These are phyloP conservation scores for Allolobophora icterica DNA, from an alignment of 2,888 invertebrate species.

Conservation along the genomic window DNA sequence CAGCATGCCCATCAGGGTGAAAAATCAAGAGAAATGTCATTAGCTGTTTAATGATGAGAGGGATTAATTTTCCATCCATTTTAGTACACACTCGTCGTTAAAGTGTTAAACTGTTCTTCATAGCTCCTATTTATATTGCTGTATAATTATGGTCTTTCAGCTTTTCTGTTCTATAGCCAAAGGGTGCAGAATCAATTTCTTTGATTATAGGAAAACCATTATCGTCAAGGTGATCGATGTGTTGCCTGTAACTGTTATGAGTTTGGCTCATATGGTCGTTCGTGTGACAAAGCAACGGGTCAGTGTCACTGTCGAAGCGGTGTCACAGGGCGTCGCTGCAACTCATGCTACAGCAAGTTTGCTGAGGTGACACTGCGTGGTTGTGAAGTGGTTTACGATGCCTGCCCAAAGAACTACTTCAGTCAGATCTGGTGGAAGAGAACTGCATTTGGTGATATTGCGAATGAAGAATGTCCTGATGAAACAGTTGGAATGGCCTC, in stretches of 20 bases:
- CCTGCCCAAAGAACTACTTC: slow-evolving; percentile 85
- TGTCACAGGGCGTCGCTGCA: slow-evolving; percentile 89
- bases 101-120: neutral
- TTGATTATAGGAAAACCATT: slow-evolving; percentile 78
- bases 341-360: slow-evolving; percentile 87
- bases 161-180: neutral
- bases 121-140: neutral
- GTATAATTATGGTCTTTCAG: neutral
- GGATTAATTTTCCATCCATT: too few relatives aligned
- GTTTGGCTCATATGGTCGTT: slow-evolving; percentile 71
- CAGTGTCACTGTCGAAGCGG: slow-evolving; percentile 89
- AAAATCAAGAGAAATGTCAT: neutral
- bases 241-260: slow-evolving; percentile 87
- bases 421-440: slow-evolving; percentile 91
- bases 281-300: slow-evolving; percentile 79
- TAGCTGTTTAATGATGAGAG: too few relatives aligned
- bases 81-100: too few relatives aligned
- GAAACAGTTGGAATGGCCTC: slow-evolving; percentile 77
- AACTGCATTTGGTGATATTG: slow-evolving; percentile 80
- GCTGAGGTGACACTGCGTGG: slow-evolving; percentile 84
- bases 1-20: neutral
- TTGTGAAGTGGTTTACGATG: slow-evolving; percentile 91
- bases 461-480: slow-evolving; percentile 81
- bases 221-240: slow-evolving; percentile 79
- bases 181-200: neutral